Percentiles rank a stretch among this genome's conserved stretches.
Evolutionary conservation across 2,113 vertebrate genomes (phyloP).

Genomic region (Gallinago jamesoni): DNA sequence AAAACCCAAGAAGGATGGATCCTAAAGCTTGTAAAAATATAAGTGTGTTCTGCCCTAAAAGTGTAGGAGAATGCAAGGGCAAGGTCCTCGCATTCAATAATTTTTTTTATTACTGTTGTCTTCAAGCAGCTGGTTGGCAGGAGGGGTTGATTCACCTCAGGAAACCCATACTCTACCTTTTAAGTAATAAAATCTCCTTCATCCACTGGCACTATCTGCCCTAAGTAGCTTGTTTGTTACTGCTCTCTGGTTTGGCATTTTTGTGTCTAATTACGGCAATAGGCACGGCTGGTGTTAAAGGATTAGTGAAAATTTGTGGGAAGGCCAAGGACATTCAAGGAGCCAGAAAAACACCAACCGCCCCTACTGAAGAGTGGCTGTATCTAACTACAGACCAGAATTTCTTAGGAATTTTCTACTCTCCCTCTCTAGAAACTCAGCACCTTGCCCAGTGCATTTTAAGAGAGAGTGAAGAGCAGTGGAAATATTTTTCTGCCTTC

Average conservation of each 20-base stretch:
- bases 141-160: conserved; percentile 41
- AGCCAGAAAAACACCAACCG: neutral
- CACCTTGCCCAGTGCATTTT: neutral
- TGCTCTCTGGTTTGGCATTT: neutral
- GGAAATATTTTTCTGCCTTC: conserved; percentile 3
- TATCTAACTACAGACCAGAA: neutral
- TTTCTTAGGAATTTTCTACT: neutral
- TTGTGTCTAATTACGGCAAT: neutral
- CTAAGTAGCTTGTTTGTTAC: conserved; percentile 35
- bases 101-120: neutral
- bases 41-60: neutral
- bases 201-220: conserved; percentile 38
- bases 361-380: neutral
- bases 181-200: conserved; percentile 54
- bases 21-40: neutral
- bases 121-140: conserved; percentile 1
- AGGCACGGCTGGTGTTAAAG: neutral
- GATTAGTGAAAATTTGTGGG: conserved; percentile 8
- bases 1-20: neutral
- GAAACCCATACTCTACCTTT: neutral
- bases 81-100: neutral
- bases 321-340: conserved; percentile 60
- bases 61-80: neutral
- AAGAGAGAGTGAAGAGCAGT: neutral
- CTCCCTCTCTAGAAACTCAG: neutral